Conservation (phyloP, 2,888 invertebrate species). For the Clivina fossor region DNA sequence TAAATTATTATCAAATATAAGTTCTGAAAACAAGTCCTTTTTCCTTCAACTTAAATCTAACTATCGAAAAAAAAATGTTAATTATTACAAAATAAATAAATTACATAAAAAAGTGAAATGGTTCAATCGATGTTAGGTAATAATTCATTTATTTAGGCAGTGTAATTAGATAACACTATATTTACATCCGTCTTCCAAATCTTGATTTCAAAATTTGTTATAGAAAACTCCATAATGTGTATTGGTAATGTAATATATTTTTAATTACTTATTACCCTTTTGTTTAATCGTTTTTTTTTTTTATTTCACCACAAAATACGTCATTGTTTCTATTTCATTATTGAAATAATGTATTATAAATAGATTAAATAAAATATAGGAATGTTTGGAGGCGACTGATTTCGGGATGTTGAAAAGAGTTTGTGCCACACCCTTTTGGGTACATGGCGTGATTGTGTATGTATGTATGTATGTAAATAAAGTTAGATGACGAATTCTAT, state of each 20-base stretch:
- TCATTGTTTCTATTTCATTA: too few species aligned
- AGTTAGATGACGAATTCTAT: constrained; percentile 18
- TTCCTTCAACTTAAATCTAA: constrained; percentile 1
- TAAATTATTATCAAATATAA: too few species aligned
- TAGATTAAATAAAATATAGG: too few species aligned
- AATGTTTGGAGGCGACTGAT: too few species aligned
- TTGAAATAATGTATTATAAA: too few species aligned
- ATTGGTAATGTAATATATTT: too few species aligned
- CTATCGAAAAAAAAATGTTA: neutral
- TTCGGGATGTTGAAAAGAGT: too few species aligned
- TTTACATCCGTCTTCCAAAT: constrained; percentile 52
- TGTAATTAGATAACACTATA: constrained; percentile 56
- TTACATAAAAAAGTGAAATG: constrained; percentile 29
- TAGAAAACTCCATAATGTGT: constrained; percentile 31
- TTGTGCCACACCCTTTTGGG: too few species aligned
- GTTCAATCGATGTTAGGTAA: constrained; percentile 46
- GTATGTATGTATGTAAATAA: too few species aligned
- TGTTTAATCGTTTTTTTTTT: too few species aligned
- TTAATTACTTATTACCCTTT: too few species aligned
- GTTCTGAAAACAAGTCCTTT: neutral
- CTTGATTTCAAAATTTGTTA: constrained; percentile 30
- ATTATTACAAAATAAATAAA: constrained; percentile 10
- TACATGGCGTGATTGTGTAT: too few species aligned
- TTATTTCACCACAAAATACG: constrained; percentile 4
- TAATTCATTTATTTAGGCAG: constrained; percentile 56